Conservation (phyloP, 37 sponge, comb jelly and placozoan genomes). For the Haliclona indistincta region DNA sequence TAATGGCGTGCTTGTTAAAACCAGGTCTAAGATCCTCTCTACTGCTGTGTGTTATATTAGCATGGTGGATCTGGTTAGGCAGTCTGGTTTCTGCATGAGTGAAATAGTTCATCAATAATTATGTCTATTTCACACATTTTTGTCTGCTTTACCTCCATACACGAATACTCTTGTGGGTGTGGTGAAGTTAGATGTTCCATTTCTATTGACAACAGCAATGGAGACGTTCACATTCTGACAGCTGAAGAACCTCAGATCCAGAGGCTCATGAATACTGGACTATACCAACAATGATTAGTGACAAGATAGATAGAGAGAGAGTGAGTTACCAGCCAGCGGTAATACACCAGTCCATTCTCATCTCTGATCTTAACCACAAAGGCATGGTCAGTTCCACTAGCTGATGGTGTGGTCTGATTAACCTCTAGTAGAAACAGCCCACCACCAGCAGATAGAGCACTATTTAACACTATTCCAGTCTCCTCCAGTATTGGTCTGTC, state of each 20-base stretch:
- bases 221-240: constrained; percentile 49
- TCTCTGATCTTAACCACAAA: neutral
- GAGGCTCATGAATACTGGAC: constrained; percentile 30
- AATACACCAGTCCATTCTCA: neutral
- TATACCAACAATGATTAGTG: neutral
- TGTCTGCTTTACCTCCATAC: neutral
- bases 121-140: too few species aligned
- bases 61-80: too few species aligned
- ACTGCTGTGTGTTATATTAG: too few species aligned
- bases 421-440: too few species aligned
- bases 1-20: too few species aligned
- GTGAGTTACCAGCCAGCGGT: neutral
- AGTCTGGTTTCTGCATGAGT: too few species aligned
- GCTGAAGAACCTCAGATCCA: constrained; percentile 33
- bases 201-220: constrained; percentile 36
- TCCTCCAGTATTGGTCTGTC: too few species aligned
- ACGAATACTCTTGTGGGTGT: neutral
- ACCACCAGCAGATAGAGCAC: too few species aligned
- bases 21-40: too few species aligned
- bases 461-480: too few species aligned
- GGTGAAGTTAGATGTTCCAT: constrained; percentile 7
- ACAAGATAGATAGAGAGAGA: neutral
- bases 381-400: neutral
- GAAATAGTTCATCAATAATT: too few species aligned
- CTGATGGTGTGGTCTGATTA: too few species aligned